These are phyloP conservation scores for Tetropium fuscum DNA, from an alignment of 2,888 invertebrate species.

Conservation along the genomic window DNA sequence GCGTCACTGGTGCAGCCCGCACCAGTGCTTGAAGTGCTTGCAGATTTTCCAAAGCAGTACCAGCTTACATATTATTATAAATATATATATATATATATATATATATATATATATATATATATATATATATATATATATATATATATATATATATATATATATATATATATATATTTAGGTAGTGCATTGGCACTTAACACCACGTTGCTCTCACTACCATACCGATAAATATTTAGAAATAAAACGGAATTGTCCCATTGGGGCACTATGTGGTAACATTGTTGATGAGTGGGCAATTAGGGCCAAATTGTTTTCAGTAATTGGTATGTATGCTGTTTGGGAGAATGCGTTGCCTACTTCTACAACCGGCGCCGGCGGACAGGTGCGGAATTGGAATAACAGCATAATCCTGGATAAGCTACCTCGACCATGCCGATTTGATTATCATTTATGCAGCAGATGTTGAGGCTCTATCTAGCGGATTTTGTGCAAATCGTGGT, in stretches of 20 bases:
- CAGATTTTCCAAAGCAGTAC: no score
- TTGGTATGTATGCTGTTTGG: slow-evolving; percentile 9
- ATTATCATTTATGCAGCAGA: slow-evolving; percentile 40
- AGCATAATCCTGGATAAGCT: slow-evolving; percentile 39
- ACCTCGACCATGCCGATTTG: slow-evolving; percentile 36
- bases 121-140: background rate
- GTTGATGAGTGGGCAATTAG: slow-evolving; percentile 16
- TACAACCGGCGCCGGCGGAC: slow-evolving; percentile 28
- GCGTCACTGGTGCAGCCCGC: no score
- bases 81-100: background rate
- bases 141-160: background rate
- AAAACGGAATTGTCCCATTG: slow-evolving; percentile 1
- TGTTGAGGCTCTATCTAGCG: slow-evolving; percentile 33
- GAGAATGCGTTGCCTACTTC: background rate
- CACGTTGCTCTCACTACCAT: background rate
- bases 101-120: background rate
- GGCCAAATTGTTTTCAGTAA: slow-evolving; percentile 13
- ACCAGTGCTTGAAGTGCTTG: no score
- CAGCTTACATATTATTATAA: background rate
- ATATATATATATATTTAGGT: background rate
- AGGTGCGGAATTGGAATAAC: slow-evolving; percentile 38
- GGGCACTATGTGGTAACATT: background rate
- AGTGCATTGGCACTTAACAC: background rate
- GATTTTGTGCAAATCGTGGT: slow-evolving; percentile 31
- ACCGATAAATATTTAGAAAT: background rate